Conservation (phyloP, 2,113 vertebrate species). For the Pelmatolapia mariae region DNA sequence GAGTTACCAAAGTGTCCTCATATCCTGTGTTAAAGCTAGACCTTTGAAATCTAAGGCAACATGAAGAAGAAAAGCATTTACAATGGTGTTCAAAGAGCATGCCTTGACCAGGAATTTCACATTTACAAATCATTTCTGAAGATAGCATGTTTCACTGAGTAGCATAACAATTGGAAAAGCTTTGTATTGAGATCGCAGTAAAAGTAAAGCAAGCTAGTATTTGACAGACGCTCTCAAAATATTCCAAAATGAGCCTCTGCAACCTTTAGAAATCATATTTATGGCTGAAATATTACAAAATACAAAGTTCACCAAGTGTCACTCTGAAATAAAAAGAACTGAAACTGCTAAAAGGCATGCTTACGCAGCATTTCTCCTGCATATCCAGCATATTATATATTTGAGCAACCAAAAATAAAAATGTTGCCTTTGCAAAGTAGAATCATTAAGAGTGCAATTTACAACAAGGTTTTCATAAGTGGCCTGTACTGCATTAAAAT, state of each 20-base stretch:
- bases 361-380: background rate
- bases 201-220: background rate
- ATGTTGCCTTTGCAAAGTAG: background rate
- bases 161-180: background rate
- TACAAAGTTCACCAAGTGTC: background rate
- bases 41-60: background rate
- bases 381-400: background rate
- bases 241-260: background rate
- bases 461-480: background rate
- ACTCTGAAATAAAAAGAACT: background rate
- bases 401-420: background rate
- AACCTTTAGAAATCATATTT: background rate
- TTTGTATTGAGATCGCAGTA: background rate
- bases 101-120: background rate
- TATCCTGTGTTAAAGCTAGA: background rate
- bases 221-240: background rate
- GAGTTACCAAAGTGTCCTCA: background rate
- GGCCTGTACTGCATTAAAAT: background rate
- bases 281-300: background rate
- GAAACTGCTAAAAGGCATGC: background rate
- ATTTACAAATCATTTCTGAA: background rate
- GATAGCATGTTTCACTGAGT: background rate
- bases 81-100: background rate
- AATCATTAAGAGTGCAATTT: background rate
- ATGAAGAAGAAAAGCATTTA: background rate